Base-by-base conservation (phyloP, 2,888 invertebrate species). In the Altica lythri region DNA sequence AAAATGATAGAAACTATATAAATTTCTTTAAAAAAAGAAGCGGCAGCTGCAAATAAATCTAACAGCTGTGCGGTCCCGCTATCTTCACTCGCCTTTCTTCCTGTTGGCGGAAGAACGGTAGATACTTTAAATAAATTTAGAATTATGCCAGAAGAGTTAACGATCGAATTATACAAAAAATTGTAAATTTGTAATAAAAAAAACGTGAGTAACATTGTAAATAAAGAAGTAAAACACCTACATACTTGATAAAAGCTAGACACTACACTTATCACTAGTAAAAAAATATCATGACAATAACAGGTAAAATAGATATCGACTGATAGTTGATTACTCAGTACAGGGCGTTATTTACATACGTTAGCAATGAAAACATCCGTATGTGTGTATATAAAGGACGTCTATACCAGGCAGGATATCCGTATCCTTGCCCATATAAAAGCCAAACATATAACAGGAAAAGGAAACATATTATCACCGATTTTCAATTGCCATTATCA, bases 401-500 rank as follows among this genome's bases (percentile, higher is more conserved):
- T 66, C 59, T 68, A 63, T 65, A 66, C 62, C 70, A 37, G 38
- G 38, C 75, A 74, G 75, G 75, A 75, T 74, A 74, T 74, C 74
- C 74, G 73, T 74, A 74, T 73, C 75, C 75, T 73, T 73, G 72
- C 70, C 68, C 65, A 66, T 69, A 69, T 70, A 71, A 72, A 71
- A 67, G 67, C 66, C 12, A 38, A 59, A 61, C 63, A 62, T 62
- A 66, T 50, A 27, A 68, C 72, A 72, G 74, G 74, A 74, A 74
- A 71, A 73, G 74, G 75, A 74, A 73, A 72, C 67, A 69, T 70
- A 73, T 75, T 75, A 75, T 75, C 74, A 71, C 65, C 72, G 72
- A 74, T 74, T 74, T 75, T 72, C 74, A 74, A 74, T 74, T 72
- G 72, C 69, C 67, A 70, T 70, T 69, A 72, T 70, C 70, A 67